These are phyloP conservation scores for Siderastrea siderea DNA, from an alignment of 92 coral and sea anemone species.

Conservation along the genomic window DNA sequence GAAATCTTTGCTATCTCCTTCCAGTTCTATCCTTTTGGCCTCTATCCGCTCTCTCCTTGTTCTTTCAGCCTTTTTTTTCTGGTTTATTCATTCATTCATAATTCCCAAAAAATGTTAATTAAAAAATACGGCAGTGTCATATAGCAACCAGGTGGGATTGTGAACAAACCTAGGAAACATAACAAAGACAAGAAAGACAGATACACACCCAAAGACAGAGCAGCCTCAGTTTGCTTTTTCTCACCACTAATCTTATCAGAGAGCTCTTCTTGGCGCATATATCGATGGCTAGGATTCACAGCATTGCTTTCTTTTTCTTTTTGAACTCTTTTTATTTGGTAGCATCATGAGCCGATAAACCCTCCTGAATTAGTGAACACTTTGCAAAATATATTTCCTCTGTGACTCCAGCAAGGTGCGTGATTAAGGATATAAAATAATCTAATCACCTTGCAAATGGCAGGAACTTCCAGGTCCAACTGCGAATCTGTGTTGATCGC, in stretches of 20 bases:
- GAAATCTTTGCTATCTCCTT: conserved; percentile 31
- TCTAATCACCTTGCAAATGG: too few species aligned
- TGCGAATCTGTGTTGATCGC: too few species aligned
- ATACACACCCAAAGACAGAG: too few species aligned
- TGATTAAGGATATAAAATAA: not conserved
- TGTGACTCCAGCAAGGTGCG: not conserved
- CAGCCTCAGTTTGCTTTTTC: too few species aligned
- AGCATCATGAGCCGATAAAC: not conserved
- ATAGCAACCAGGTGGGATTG: too few species aligned
- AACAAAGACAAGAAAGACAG: too few species aligned
- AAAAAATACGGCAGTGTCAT: too few species aligned
- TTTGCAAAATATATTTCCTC: not conserved
- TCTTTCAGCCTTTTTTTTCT: not conserved
- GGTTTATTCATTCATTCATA: too few species aligned
- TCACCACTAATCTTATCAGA: not conserved
- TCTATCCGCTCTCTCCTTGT: not conserved
- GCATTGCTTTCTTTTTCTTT: not conserved
- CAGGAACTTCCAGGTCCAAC: too few species aligned
- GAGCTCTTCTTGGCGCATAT: not conserved
- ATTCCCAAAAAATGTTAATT: too few species aligned
- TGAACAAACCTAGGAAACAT: too few species aligned
- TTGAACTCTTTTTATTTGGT: not conserved
- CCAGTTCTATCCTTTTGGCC: conserved; percentile 48
- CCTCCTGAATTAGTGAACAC: not conserved
- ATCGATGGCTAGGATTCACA: not conserved